Evolutionary conservation across 2,113 vertebrate species (phyloP), one percentile per base, ranked within the genome.

Genomic region (Hucho hucho): DNA sequence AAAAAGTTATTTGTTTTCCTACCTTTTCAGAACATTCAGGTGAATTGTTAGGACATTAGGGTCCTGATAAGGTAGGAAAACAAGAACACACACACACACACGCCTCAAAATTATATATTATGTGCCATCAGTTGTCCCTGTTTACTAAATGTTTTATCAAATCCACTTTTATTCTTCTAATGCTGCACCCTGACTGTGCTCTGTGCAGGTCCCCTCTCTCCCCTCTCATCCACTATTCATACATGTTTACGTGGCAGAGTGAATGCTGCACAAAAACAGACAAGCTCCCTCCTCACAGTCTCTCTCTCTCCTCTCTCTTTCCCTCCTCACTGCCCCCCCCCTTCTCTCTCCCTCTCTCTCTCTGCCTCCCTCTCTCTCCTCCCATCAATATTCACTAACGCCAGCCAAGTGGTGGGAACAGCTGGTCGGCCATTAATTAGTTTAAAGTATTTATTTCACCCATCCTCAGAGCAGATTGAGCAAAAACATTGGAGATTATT

Each of bases 401-500:
- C 95, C 94, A 98, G 97, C 96, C 96, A 97, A 98, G 96, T 95
- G 96, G 94, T 95, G 95, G 96, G 97, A 99, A 99, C 98, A 99
- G 98, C 98, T 99, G 98, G 97, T 98, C 96, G 96, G 96, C 97
- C 96, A 98, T 98, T 98, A 99, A 99, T 99, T 99, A 99, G 98
- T 98, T 99, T 99, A 98, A 98, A 99, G 97, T 98, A 99, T 99
- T 99, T 98, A 99, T 98, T 98, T 98, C 97, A 97, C 96, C 96
- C 96, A 98, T 98, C 97, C 97, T 97, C 95, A 94, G 95, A 98
- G 97, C 98, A 99, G 98, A 99, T 98, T 99, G 98, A 98, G 95
- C 94, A 97, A 98, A 99, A 98, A 98, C 97, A 98, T 98, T 97
- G 96, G 96, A 98, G 96, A 99, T 99, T 98, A 99, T 99, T 93